phyloP scores from a whole-genome alignment of 2,888 invertebrate genomes.

The Diloba caeruleocephala region DNA sequence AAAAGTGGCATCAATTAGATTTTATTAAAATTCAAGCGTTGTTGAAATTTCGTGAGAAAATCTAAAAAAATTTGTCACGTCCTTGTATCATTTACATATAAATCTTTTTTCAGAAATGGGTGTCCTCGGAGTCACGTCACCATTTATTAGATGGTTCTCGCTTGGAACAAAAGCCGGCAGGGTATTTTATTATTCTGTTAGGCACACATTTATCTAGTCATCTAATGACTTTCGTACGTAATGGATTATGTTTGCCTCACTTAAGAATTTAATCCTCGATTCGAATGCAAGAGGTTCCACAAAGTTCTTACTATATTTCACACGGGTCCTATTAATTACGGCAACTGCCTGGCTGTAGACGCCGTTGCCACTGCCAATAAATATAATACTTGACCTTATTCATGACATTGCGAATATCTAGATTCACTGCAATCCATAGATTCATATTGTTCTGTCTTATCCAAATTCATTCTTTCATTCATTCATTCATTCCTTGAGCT shows the following conservation, averaged over 20 bases:
- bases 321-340: no score
- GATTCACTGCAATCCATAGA: no score
- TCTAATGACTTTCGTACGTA: constrained; percentile 6
- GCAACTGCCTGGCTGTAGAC: no score
- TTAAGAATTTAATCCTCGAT: constrained; percentile 1
- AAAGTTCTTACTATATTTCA: no score
- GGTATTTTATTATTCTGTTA: constrained; percentile 20
- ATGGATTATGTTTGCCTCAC: constrained; percentile 6
- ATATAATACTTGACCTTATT: no score
- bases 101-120: constrained; percentile 45
- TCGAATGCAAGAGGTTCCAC: constrained; percentile 1
- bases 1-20: constrained; percentile 14
- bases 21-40: constrained; percentile 38
- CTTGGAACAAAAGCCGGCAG: constrained; percentile 28
- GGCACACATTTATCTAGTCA: not conserved
- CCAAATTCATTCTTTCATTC: no score
- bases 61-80: constrained; percentile 47
- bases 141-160: constrained; percentile 31
- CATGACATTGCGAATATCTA: no score
- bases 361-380: no score
- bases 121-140: constrained; percentile 25
- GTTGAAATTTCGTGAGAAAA: constrained; percentile 31
- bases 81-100: constrained; percentile 52
- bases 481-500: no score
- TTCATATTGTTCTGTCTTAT: no score